Evolutionary conservation across 2,113 vertebrate species (phyloP).

Genomic region (Rhegmatorhina hoffmannsi): DNA sequence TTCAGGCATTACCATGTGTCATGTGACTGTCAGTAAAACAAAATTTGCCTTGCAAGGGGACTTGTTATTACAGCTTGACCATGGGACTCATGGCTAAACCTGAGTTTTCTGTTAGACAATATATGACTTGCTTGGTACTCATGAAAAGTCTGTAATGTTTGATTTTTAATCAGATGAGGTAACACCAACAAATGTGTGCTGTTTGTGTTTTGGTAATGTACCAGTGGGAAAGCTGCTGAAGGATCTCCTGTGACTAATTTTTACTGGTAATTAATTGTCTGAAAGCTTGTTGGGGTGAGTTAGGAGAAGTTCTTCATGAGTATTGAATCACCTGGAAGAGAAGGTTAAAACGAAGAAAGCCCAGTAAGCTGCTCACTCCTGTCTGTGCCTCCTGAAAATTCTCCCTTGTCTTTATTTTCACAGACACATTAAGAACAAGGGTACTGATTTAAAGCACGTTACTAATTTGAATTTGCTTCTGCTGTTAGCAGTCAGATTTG

Average conservation of each 20-base stretch:
- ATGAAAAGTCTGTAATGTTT: not conserved
- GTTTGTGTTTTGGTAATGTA: not conserved
- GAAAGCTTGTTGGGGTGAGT: not conserved
- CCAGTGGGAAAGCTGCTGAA: not conserved
- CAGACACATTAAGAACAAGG: rapidly evolving
- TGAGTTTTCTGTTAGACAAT: not conserved
- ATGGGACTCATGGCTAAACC: not conserved
- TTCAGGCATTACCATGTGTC: not conserved
- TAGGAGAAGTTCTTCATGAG: not conserved
- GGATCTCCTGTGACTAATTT: not conserved
- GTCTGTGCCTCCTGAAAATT: not conserved
- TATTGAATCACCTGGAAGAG: not conserved
- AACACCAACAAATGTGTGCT: not conserved
- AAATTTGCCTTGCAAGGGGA: not conserved
- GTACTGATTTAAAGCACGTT: not conserved
- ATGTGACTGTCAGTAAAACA: not conserved
- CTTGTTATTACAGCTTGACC: not conserved
- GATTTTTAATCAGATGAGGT: conserved; percentile 41
- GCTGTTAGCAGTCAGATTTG: not conserved
- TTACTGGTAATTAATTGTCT: not conserved
- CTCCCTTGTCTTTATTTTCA: not conserved
- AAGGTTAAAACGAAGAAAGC: not conserved
- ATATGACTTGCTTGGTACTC: not conserved
- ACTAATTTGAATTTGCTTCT: not conserved
- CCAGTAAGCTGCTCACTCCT: not conserved